Evolutionary conservation across 2,113 vertebrate genomes (phyloP), one percentile per base, ranked within the genome.

Genomic region (Desmodus rotundus): DNA sequence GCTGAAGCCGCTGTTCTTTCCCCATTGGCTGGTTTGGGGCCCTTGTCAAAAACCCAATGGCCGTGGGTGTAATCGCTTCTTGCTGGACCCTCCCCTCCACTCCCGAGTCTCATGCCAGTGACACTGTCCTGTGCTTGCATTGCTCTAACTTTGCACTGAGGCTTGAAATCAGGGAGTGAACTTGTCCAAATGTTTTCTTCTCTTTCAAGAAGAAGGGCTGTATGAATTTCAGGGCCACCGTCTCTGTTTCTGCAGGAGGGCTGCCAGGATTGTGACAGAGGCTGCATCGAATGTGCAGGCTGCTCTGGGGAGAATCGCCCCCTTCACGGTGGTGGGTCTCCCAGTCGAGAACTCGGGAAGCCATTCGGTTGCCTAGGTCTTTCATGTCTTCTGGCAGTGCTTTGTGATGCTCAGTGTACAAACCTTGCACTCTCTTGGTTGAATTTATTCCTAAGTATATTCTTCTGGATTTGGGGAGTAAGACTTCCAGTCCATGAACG

Each of bases 271-370:
- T 11, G 41, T 50, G 78, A 11, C 2, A 16, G 52, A 24, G 43
- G 20, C 2, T 8, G 14, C 13, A 0, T 2, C 4, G 13, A 5
- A 36, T 3, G 38, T 41, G 61, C 24, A 56, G 47, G 26, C 31
- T 4, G 5, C 11, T 2, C 3, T 5, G 16, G 24, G 36, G 24
- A 33, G 47, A 65, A 12, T 0, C 45, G 47, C 47, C 31, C 6
- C 50, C 47, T 22, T 7, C 36, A 20, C 4, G 12, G 19, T 3
- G 19, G 17, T 36, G 28, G 28, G 1, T 38, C 43, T 22, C 31
- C 67, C 12, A 2, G 22, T 38, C 68, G 3, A 16, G 77, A 28
- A 20, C n/a, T 73, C 5, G 26, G 67, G 45, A 28, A 19, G 19
- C 5, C 45, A 31, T 73, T 16, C 43, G 43, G 5, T 19, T 54